Percentiles rank a stretch among this genome's conserved stretches.
phyloP scores from a whole-genome alignment of 2,888 invertebrate species.

The Drosophila stalkeri region DNA sequence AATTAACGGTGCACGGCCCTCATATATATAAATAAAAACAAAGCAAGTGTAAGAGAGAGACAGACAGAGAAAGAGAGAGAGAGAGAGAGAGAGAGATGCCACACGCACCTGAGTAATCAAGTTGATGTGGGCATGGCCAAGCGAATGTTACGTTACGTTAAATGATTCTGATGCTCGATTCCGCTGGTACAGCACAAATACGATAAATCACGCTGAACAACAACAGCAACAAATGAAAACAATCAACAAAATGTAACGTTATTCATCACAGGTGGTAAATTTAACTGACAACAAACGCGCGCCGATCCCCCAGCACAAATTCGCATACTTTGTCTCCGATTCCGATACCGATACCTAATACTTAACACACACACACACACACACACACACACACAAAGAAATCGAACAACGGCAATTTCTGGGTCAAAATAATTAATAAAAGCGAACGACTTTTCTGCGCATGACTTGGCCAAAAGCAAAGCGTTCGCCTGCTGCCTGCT shows the following conservation, averaged over 20 bases:
- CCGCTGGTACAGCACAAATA: slow-evolving; percentile 59
- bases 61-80: not conserved
- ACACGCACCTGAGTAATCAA: slow-evolving; percentile 75
- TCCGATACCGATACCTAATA: slow-evolving; percentile 42
- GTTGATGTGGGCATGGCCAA: slow-evolving; percentile 74
- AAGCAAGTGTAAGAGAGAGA: not conserved
- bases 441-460: slow-evolving; percentile 63
- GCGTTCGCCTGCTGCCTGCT: slow-evolving; percentile 8
- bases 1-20: slow-evolving; percentile 74
- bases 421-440: slow-evolving; percentile 80
- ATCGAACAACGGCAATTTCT: slow-evolving; percentile 63
- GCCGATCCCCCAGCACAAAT: slow-evolving; percentile 60
- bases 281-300: slow-evolving; percentile 79
- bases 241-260: slow-evolving; percentile 79
- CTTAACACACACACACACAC: slow-evolving; percentile 57
- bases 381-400: slow-evolving; percentile 41
- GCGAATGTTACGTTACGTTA: slow-evolving; percentile 38
- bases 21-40: slow-evolving; percentile 32
- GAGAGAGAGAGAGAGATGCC: slow-evolving; percentile 1
- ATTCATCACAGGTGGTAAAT: slow-evolving; percentile 82
- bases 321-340: slow-evolving; percentile 25
- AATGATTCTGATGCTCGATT: slow-evolving; percentile 56
- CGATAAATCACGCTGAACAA: slow-evolving; percentile 69
- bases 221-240: slow-evolving; percentile 54
- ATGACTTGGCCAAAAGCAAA: slow-evolving; percentile 69